phyloP scores from a whole-genome alignment of 2,888 invertebrate genomes.

The Sinopyrophorus schimmeli region DNA sequence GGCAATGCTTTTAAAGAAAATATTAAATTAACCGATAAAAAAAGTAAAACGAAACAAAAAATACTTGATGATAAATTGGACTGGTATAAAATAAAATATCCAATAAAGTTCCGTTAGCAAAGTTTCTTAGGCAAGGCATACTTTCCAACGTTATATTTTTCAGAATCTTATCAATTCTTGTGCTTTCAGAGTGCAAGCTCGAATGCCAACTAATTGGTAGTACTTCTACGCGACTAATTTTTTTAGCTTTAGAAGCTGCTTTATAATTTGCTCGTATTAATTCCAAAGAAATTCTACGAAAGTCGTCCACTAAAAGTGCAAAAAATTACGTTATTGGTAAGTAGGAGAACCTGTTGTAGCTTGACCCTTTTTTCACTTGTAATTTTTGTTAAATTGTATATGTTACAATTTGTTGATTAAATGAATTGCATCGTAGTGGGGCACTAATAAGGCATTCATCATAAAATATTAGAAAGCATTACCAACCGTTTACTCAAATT shows the following conservation, averaged over 20 bases:
- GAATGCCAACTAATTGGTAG: slow-evolving; percentile 94
- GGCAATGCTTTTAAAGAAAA: not conserved
- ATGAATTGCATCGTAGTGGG: too few species aligned
- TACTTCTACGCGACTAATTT: slow-evolving; percentile 74
- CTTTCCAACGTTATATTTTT: slow-evolving; percentile 87
- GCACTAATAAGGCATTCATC: too few species aligned
- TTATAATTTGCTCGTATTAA: not conserved
- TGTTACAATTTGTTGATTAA: too few species aligned
- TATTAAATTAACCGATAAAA: not conserved
- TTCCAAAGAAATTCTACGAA: not conserved
- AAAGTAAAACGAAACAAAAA: not conserved
- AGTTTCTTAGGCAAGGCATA: slow-evolving; percentile 84
- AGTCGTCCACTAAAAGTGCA: too few species aligned
- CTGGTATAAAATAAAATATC: slow-evolving; percentile 95
- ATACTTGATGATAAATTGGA: slow-evolving; percentile 82
- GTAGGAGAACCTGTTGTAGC: too few species aligned
- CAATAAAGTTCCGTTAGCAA: slow-evolving; percentile 91
- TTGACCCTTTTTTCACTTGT: too few species aligned
- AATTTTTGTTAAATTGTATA: too few species aligned
- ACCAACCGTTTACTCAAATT: too few species aligned
- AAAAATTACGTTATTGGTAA: too few species aligned
- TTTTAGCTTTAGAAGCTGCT: not conserved
- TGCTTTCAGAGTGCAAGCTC: slow-evolving; percentile 82
- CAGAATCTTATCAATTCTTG: slow-evolving; percentile 85
- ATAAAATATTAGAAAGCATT: too few species aligned